Evolutionary conservation across 2,888 invertebrate species (phyloP), one percentile per base, ranked within the genome.

Genomic region (Euplexia lucipara): DNA sequence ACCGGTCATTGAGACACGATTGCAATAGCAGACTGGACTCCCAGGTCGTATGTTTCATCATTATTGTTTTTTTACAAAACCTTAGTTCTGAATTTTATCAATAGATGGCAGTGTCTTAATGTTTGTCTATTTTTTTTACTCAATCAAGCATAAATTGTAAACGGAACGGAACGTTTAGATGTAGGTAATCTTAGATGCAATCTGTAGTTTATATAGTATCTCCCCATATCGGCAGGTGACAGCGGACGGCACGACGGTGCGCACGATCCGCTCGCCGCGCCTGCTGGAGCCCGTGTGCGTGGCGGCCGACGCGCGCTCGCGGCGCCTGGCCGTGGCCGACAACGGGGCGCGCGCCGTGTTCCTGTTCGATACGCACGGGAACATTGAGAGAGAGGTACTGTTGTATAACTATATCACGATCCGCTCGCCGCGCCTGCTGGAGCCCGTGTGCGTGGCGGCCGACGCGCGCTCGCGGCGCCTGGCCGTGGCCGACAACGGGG

Each of bases 401-500:
- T 20, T 8, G 26, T 1, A 18, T 18, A 26, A 26, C 26, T 26
- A 26, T 26, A 2, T 26, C 26, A 26, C n/a, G n/a, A n/a, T n/a
- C n/a, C n/a, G n/a, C n/a, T n/a, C 97, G 61, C 96, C 96, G 74
- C 96, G 96, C 3, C 96, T 97, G 71, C 95, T 97, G 89, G 98
- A 98, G 93, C 99, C 99, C 0, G 98, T 98, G 80, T 98, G 97
- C 84, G 96, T 99, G 32, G 98, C 98, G 16, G 97, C 98, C 6
- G 98, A 98, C 89, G 95, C 96, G 67, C 96, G 95, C 73, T 96
- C 96, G 62, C 97, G 98, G 0, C 97, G 98, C 69, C 95, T 98
- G 73, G 96, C 98, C 62, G 97, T 99, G 16, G 98, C 98, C 0
- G 99, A 99, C 90, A 98, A 98, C 90, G 98, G 98, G 37, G 97